A percentile compares a stretch with the other conserved stretches of the same genome.
Conservation (phyloP, 1,140 invertebrate species). For the Aricia agestis region DNA sequence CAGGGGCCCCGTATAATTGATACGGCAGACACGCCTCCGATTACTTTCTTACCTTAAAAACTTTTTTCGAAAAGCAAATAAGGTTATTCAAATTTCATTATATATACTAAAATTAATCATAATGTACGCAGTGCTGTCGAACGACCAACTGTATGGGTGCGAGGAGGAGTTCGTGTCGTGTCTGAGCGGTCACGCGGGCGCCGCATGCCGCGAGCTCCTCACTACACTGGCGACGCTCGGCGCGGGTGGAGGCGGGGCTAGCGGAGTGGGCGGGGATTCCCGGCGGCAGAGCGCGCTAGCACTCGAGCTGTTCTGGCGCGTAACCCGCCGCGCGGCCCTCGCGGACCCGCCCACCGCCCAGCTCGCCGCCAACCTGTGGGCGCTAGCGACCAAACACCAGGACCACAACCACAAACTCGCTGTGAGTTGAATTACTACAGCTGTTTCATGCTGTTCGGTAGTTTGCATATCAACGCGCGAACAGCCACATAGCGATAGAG, state of each 20-base stretch:
- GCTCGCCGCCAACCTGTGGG: slow-evolving; percentile 87
- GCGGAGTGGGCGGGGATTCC: slow-evolving; percentile 76
- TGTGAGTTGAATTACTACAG: slow-evolving; percentile 38
- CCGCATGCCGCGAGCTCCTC: slow-evolving; percentile 87
- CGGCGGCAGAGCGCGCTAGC: slow-evolving; percentile 82
- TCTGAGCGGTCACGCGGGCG: slow-evolving; percentile 86
- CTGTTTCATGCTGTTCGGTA: too few species aligned
- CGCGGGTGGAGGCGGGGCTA: slow-evolving; percentile 74
- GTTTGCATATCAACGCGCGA: too few species aligned
- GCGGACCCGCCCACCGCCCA: slow-evolving; percentile 76
- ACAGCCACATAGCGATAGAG: too few species aligned
- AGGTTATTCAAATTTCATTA: too few species aligned
- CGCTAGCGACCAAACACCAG: slow-evolving; percentile 76
- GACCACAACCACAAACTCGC: slow-evolving; percentile 57
- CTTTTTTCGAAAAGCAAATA: too few species aligned
- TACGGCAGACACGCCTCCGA: too few species aligned
- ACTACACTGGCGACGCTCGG: slow-evolving; percentile 82
- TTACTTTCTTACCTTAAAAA: too few species aligned
- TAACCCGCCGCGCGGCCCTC: slow-evolving; percentile 85
- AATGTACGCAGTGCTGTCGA: slow-evolving; percentile 86
- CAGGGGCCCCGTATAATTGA: too few species aligned
- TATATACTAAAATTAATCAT: too few species aligned
- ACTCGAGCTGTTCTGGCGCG: slow-evolving; percentile 84
- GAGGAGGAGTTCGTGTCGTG: slow-evolving; percentile 91
- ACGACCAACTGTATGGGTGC: slow-evolving; percentile 93